A percentile compares a stretch with the other conserved stretches of the same genome.
Conservation (phyloP, 92 coral and sea anemone species). For the Virgularia gustaviana region DNA sequence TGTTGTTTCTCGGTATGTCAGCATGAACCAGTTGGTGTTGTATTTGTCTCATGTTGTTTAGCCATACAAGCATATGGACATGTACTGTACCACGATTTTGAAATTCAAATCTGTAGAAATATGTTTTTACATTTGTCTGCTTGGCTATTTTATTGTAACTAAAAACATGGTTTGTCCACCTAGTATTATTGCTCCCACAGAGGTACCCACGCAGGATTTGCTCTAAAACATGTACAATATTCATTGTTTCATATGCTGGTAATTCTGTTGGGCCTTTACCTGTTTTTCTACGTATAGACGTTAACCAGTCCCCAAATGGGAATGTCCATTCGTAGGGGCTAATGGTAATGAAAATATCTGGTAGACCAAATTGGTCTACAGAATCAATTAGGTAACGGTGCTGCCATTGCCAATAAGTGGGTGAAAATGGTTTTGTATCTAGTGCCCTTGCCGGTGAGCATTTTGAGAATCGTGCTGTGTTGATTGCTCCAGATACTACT, state of each 20-base stretch:
- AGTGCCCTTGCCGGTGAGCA: background rate
- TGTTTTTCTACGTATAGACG: background rate
- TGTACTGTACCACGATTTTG: background rate
- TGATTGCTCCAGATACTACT: background rate
- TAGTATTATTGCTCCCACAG: slow-evolving; percentile 9
- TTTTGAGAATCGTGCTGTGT: background rate
- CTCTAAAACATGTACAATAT: slow-evolving; percentile 10
- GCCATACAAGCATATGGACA: background rate
- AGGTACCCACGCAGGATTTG: slow-evolving; percentile 36
- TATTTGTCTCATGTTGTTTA: background rate
- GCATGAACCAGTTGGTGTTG: no score
- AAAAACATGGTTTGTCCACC: slow-evolving; percentile 41
- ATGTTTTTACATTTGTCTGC: background rate
- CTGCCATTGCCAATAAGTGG: slow-evolving; percentile 19
- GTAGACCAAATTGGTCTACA: no score
- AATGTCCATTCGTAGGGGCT: background rate
- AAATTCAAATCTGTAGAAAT: no score
- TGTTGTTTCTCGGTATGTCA: no score
- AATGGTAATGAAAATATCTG: background rate
- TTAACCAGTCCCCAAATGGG: background rate
- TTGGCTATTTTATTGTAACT: background rate
- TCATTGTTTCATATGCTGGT: no score
- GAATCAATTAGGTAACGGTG: background rate
- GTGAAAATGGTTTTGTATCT: slow-evolving; percentile 11
- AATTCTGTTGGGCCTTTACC: background rate